phyloP scores from a whole-genome alignment of 1,140 invertebrate species.

The Dendrolimus punctatus region DNA sequence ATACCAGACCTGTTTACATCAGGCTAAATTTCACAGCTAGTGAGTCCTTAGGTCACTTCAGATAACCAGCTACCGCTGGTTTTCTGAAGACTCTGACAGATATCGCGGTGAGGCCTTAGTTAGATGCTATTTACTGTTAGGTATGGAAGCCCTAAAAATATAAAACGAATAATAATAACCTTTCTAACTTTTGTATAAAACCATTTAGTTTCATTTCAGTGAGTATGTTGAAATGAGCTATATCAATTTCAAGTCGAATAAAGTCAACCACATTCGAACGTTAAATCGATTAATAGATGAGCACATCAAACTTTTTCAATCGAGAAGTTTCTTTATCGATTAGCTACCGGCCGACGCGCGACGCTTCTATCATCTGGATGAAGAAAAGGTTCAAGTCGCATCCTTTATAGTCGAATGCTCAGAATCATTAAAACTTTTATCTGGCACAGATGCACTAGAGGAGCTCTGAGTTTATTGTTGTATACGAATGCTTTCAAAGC shows the following conservation, averaged over 20 bases:
- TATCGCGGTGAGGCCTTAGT: too few species aligned
- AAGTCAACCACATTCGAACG: conserved; percentile 10
- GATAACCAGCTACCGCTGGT: too few species aligned
- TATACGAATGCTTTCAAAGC: conserved; percentile 19
- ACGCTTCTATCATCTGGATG: conserved; percentile 17
- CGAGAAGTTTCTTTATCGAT: conserved; percentile 21
- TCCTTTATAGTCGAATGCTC: conserved; percentile 20
- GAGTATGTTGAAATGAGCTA: too few species aligned
- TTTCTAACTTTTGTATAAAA: too few species aligned
- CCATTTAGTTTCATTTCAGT: too few species aligned
- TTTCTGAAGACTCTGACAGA: too few species aligned
- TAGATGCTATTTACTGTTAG: too few species aligned
- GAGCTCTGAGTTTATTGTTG: conserved; percentile 22
- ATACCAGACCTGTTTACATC: too few species aligned
- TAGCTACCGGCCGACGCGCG: conserved; percentile 8
- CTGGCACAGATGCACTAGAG: conserved; percentile 26
- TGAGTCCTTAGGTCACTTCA: too few species aligned
- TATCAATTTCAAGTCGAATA: neutral
- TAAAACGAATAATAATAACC: too few species aligned
- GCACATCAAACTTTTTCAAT: conserved; percentile 20
- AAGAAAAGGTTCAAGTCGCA: conserved; percentile 14
- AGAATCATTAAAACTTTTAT: conserved; percentile 42
- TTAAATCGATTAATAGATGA: conserved; percentile 13
- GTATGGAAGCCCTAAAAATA: too few species aligned
- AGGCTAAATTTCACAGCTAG: too few species aligned